These are phyloP conservation scores for Vidua chalybeata DNA, from an alignment of 2,113 vertebrate genomes.

Conservation along the genomic window DNA sequence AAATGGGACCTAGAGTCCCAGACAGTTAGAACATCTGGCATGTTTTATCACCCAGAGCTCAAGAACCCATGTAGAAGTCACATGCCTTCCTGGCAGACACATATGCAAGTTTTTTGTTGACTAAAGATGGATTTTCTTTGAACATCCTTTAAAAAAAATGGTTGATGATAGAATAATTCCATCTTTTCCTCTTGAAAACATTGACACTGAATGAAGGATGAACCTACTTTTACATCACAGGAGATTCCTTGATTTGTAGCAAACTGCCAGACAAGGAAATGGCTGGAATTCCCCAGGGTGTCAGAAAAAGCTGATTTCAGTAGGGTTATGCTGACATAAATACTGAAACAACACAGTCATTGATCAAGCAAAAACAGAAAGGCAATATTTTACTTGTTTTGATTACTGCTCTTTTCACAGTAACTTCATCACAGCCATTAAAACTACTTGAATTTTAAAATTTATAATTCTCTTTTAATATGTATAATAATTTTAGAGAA, in stretches of 20 bases:
- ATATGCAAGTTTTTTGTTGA: background rate
- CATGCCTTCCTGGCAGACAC: background rate
- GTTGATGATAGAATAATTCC: background rate
- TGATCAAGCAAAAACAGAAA: background rate
- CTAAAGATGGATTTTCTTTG: background rate
- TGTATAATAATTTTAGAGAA: background rate
- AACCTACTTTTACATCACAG: background rate
- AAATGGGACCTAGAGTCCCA: background rate
- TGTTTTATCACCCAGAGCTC: background rate
- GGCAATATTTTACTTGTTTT: background rate
- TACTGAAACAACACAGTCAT: background rate
- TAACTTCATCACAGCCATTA: background rate
- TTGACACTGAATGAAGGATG: background rate
- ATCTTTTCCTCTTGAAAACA: background rate
- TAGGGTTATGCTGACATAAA: background rate
- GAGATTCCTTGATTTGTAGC: background rate
- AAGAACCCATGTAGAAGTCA: accelerated
- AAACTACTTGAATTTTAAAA: background rate
- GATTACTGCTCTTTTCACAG: background rate
- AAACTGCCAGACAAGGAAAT: background rate
- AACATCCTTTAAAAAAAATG: background rate
- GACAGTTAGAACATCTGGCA: background rate
- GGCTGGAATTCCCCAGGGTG: background rate
- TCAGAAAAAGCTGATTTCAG: background rate
- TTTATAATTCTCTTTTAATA: background rate